Evolutionary conservation across 2,797 vertebrate species (phyloP).

Genomic region (Loriculus beryllinus): DNA sequence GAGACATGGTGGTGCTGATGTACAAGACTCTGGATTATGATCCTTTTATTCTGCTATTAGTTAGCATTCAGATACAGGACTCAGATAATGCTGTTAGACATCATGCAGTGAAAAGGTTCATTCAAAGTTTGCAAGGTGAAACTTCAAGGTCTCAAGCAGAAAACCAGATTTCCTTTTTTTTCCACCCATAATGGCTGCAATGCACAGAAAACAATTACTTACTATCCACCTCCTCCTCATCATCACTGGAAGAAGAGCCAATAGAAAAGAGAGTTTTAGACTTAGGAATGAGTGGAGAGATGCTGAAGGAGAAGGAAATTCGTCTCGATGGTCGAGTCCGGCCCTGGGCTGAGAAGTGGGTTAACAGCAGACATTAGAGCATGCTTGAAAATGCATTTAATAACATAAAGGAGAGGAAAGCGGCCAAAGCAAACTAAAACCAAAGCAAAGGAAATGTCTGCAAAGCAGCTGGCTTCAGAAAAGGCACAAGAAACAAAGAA

Average conservation of each 20-base stretch:
- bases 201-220: constrained; percentile 78
- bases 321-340: constrained; percentile 81
- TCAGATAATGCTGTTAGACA: not conserved
- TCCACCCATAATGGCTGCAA: constrained; percentile 12
- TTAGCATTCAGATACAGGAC: not conserved
- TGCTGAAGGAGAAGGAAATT: constrained; percentile 91
- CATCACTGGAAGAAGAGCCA: constrained; percentile 91
- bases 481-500: constrained; percentile 15
- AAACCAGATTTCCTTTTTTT: not conserved
- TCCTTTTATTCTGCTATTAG: not conserved
- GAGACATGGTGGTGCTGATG: not conserved
- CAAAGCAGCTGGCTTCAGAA: constrained; percentile 6
- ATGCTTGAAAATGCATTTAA: constrained; percentile 55
- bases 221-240: constrained; percentile 88
- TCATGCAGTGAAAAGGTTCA: not conserved
- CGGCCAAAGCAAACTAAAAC: not conserved
- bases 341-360: constrained; percentile 79
- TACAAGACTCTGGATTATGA: not conserved
- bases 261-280: constrained; percentile 87
- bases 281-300: constrained; percentile 90
- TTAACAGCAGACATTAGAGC: constrained; percentile 76
- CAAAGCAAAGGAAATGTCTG: constrained; percentile 9
- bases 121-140: not conserved
- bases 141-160: not conserved
- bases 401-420: constrained; percentile 17